Evolutionary conservation across 2,113 vertebrate species (phyloP).

Genomic region (Brachyistius frenatus): DNA sequence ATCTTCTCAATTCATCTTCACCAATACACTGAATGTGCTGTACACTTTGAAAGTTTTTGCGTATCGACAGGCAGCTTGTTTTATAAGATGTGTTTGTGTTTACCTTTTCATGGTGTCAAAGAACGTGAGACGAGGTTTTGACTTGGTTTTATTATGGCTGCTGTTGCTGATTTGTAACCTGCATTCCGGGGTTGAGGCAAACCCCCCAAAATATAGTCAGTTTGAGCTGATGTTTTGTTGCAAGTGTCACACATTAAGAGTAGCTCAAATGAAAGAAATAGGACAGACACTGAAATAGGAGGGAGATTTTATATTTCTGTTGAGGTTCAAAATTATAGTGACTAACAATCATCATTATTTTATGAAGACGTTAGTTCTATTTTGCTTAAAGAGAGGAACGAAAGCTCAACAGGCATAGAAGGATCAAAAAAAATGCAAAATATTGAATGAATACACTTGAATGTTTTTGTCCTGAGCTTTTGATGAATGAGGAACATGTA

Average conservation of each 20-base stretch:
- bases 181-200: not conserved
- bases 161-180: not conserved
- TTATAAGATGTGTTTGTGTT: too few relatives aligned
- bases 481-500: constrained; percentile 46
- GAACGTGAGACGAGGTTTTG: too few relatives aligned
- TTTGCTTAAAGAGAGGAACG: not conserved
- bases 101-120: too few relatives aligned
- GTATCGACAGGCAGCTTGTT: too few relatives aligned
- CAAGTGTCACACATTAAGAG: constrained; percentile 8
- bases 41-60: too few relatives aligned
- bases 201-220: not conserved
- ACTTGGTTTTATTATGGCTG: not conserved
- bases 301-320: not conserved
- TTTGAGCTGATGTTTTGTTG: constrained; percentile 5
- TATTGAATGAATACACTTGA: constrained; percentile 36
- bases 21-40: too few relatives aligned
- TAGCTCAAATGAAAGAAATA: not conserved
- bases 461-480: constrained; percentile 22
- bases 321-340: not conserved
- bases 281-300: not conserved
- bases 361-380: not conserved
- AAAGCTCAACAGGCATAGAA: constrained; percentile 7
- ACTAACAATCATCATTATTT: not conserved
- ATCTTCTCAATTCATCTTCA: too few relatives aligned
- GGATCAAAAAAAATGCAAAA: constrained; percentile 39